A percentile compares a stretch with the other conserved stretches of the same genome.
Evolutionary conservation across 2,888 invertebrate species (phyloP).

Genomic region (Hypomecis atomaria): DNA sequence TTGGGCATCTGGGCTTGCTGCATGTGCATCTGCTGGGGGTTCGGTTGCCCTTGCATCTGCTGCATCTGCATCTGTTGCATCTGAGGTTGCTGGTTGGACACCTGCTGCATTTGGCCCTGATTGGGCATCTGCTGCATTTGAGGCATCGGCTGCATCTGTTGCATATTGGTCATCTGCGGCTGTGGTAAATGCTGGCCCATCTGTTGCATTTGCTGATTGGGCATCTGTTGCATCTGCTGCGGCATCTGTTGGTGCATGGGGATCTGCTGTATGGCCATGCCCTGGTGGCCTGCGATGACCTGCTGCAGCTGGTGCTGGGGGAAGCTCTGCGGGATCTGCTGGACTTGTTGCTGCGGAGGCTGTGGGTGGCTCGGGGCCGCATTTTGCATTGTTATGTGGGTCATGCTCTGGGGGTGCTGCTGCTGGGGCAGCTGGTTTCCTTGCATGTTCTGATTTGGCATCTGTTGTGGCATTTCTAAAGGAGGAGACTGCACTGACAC

Average conservation of each 20-base stretch:
- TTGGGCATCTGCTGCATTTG: conserved; percentile 80
- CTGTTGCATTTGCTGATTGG: conserved; percentile 83
- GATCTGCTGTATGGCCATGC: conserved; percentile 80
- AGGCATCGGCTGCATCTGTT: conserved; percentile 81
- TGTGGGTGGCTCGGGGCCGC: conserved; percentile 70
- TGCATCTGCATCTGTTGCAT: conserved; percentile 83
- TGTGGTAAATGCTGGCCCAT: conserved; percentile 79
- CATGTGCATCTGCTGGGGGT: conserved; percentile 80
- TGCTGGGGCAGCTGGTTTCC: conserved; percentile 74
- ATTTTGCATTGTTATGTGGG: conserved; percentile 80
- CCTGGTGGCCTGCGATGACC: conserved; percentile 80
- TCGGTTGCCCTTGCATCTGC: conserved; percentile 78
- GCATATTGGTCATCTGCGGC: conserved; percentile 77
- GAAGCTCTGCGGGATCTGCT: conserved; percentile 82
- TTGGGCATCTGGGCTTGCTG: conserved; percentile 80
- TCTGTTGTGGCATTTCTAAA: conserved; percentile 81
- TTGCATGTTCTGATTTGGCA: conserved; percentile 76
- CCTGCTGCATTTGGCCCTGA: conserved; percentile 78
- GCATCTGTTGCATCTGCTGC: conserved; percentile 82
- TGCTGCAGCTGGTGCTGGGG: conserved; percentile 83
- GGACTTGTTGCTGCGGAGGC: conserved; percentile 78
- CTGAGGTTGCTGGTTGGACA: conserved; percentile 76
- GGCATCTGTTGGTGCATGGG: conserved; percentile 83
- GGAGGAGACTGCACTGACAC: conserved; percentile 82
- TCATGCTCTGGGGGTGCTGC: conserved; percentile 82